Conservation (phyloP, 2,888 invertebrate species). For the Orchesellides sinensis region DNA sequence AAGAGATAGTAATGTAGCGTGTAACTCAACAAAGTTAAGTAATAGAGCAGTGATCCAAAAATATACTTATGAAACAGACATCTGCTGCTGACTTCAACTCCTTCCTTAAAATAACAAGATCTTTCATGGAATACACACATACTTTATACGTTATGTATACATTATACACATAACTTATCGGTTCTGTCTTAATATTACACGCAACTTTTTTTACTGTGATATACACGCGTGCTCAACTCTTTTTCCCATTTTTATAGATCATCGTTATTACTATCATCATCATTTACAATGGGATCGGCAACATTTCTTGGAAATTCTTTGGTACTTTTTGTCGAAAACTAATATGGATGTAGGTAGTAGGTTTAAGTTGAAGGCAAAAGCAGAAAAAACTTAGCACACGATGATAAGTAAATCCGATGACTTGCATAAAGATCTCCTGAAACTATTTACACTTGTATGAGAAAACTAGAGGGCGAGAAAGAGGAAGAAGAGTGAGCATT, state of each 20-base stretch:
- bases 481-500: not conserved
- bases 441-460: not conserved
- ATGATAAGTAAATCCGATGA: not conserved
- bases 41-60: slow-evolving; percentile 71
- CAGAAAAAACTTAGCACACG: not conserved
- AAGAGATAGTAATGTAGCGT: slow-evolving; percentile 44
- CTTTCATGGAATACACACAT: not conserved
- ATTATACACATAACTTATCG: not conserved
- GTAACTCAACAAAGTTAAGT: slow-evolving; percentile 61
- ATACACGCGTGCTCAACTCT: not conserved
- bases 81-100: slow-evolving; percentile 69
- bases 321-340: too few species aligned
- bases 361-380: too few species aligned
- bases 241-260: not conserved
- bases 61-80: slow-evolving; percentile 72
- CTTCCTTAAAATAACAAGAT: slow-evolving; percentile 23
- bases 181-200: not conserved
- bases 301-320: too few species aligned
- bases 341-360: too few species aligned
- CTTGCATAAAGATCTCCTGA: not conserved
- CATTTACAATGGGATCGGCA: too few species aligned
- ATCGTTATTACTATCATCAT: not conserved
- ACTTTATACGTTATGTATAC: not conserved
- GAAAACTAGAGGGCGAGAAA: not conserved
- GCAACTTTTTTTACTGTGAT: not conserved